These are phyloP conservation scores for Phalacrocorax brasilianus DNA, from an alignment of 2,113 vertebrate species.

Conservation along the genomic window DNA sequence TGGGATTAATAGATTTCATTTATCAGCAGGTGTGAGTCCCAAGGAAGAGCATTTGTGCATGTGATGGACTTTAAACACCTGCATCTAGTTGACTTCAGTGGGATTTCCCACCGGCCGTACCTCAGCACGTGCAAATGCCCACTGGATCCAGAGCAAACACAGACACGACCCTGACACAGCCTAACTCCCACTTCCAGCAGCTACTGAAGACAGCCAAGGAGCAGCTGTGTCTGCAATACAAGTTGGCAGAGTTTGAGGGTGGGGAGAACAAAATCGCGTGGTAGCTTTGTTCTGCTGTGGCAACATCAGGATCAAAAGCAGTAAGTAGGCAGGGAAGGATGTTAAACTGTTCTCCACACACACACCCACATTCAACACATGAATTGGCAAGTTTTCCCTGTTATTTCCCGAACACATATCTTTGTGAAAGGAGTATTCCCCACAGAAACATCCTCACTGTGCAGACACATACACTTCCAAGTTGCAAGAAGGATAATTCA, in stretches of 20 bases:
- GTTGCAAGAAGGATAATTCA: not conserved
- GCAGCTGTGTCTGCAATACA: not conserved
- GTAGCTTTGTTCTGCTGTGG: not conserved
- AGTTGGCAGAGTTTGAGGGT: not conserved
- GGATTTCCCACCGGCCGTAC: not conserved
- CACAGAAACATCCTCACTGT: not conserved
- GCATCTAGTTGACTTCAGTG: not conserved
- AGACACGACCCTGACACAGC: not conserved
- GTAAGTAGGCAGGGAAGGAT: not conserved
- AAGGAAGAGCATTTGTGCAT: not conserved
- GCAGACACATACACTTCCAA: not conserved
- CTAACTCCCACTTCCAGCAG: not conserved
- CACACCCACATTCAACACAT: not conserved
- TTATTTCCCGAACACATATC: not conserved
- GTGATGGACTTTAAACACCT: not conserved
- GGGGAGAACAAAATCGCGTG: rapidly evolving
- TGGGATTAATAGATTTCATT: not conserved
- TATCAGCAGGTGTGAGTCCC: not conserved
- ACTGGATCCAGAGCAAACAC: not conserved
- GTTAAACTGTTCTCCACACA: not conserved
- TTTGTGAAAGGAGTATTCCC: not conserved
- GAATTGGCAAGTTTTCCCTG: not conserved
- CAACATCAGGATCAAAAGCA: not conserved
- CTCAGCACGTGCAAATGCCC: not conserved
- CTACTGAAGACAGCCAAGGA: not conserved